Base-by-base conservation (phyloP, 2,888 invertebrate genomes). In the Idaea biselata region DNA sequence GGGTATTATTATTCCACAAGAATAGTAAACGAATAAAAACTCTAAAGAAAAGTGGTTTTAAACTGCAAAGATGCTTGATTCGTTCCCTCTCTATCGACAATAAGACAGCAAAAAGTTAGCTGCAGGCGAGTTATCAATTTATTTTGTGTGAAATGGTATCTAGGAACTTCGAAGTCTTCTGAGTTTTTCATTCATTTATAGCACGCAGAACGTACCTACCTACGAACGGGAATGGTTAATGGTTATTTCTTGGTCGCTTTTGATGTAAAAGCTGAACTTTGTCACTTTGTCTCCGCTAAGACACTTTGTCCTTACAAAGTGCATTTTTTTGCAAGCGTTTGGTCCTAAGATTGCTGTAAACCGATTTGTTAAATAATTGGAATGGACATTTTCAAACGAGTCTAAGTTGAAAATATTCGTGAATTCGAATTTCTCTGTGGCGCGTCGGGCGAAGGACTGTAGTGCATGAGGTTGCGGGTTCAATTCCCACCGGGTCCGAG, bases 121-220 rank as follows among this genome's bases (percentile, higher is more conserved):
- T 82, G 68, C 73, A 71, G 78, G 83, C 86, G 78, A 87, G 84
- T 88, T 90, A 88, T 88, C 88, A 88, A 88, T 88, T n/a, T 88
- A 25, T 25, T 25, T 25, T 25, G 25, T 25, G 25, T 25, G 25
- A 25, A 25, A 25, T 25, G 25, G 88, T 87, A 86, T 88, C 88
- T 82, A 73, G 73, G 68, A 79, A 86, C 82, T 87, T 83, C 77
- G 70, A 78, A 76, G 62, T 44, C 44, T 44, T 44, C 44, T 60
- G 75, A 86, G 82, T 86, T 89, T 87, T 84, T 86, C 81, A 86
- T 85, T 84, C 86, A 85, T 88, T 89, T 88, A 87, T 87, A 84
- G 84, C 84, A 85, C 80, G 80, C 83, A 80, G 81, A 81, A 74
- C 79, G 25, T 25, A 25, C 25, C 25, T 25, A 25, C 25, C 25